phyloP scores from a whole-genome alignment of 2,888 invertebrate species.

The Flabesymbios commensalis region DNA sequence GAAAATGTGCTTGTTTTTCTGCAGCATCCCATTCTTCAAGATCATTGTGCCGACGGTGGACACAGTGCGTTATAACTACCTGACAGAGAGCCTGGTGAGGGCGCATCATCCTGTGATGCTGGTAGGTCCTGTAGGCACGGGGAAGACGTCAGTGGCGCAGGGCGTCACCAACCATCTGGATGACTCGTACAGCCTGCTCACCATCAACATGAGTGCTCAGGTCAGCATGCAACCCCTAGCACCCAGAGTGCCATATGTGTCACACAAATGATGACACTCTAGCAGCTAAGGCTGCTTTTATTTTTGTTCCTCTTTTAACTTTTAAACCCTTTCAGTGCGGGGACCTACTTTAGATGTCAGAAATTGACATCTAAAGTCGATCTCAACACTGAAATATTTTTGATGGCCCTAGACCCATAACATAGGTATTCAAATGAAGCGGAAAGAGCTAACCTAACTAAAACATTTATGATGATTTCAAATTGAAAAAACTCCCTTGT shows the following conservation, averaged over 20 bases:
- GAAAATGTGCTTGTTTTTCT: conserved; percentile 35
- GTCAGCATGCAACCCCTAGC: conserved; percentile 48
- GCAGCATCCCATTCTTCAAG: conserved; percentile 78
- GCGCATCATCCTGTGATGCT: conserved; percentile 75
- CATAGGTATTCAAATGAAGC: no score
- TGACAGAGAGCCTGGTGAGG: conserved; percentile 71
- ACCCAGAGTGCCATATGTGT: no score
- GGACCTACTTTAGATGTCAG: no score
- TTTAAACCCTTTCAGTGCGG: no score
- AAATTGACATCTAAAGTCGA: no score
- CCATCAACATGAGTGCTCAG: conserved; percentile 86
- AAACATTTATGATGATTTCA: no score
- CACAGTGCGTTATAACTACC: conserved; percentile 79
- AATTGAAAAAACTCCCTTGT: no score
- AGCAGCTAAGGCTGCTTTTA: no score
- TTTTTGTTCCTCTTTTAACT: not conserved
- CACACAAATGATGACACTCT: no score
- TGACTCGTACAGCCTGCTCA: conserved; percentile 70
- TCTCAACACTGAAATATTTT: no score
- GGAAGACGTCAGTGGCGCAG: conserved; percentile 78
- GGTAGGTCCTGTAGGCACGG: conserved; percentile 83
- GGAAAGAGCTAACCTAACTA: no score
- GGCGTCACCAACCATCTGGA: conserved; percentile 71
- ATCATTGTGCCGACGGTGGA: conserved; percentile 87
- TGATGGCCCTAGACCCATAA: no score